Conservation (phyloP, 2,797 vertebrate genomes). For the Arnoldichthys spilopterus region DNA sequence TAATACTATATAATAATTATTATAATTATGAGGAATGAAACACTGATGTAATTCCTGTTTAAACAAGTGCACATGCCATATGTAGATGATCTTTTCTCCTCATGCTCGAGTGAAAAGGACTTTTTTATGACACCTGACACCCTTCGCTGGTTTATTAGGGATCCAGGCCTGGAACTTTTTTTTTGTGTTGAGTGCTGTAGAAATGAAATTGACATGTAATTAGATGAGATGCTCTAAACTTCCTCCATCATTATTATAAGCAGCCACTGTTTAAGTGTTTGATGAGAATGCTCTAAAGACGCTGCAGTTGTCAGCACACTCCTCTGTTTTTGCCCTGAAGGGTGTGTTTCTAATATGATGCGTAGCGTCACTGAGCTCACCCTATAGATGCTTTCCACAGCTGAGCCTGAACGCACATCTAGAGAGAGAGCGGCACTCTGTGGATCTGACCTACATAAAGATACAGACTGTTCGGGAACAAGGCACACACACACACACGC, state of each 20-base stretch:
- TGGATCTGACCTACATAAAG: constrained; percentile 67
- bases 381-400: constrained; percentile 39
- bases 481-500: constrained; percentile 12
- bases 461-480: constrained; percentile 54
- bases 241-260: background rate
- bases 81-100: too few species aligned
- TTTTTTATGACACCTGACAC: too few species aligned
- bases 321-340: constrained; percentile 21
- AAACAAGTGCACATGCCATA: too few species aligned
- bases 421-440: constrained; percentile 53
- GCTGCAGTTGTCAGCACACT: background rate
- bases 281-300: background rate
- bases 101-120: too few species aligned
- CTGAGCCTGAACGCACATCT: constrained; percentile 40
- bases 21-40: too few species aligned
- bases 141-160: background rate
- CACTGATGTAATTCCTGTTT: too few species aligned
- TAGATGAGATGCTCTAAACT: background rate
- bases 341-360: constrained; percentile 20
- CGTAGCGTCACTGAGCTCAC: constrained; percentile 17
- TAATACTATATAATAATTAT: too few species aligned
- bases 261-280: background rate
- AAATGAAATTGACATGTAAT: background rate
- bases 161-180: background rate
- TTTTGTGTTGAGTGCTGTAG: background rate